Conservation (phyloP, 2,888 invertebrate species). For the Ectobius pallidus region DNA sequence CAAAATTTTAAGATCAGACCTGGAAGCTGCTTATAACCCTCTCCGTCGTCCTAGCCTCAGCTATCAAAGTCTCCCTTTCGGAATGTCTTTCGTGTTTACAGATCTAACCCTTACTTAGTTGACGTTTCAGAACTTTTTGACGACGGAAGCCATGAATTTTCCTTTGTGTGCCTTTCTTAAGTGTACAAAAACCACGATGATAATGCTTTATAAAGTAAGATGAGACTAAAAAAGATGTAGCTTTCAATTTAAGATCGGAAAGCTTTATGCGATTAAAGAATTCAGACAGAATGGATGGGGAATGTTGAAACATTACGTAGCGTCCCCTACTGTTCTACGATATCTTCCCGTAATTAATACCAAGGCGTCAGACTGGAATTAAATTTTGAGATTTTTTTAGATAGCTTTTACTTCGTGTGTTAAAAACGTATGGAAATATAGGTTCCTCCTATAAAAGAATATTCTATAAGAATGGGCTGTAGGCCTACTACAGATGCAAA, state of each 20-base stretch:
- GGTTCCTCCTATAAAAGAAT: too few species aligned
- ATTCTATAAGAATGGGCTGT: too few species aligned
- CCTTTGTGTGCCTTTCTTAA: conserved; percentile 29
- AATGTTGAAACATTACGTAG: too few species aligned
- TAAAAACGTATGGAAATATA: too few species aligned
- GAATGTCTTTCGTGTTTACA: neutral
- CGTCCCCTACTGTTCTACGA: too few species aligned
- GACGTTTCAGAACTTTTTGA: conserved; percentile 22
- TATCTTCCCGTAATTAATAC: too few species aligned
- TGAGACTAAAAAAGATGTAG: neutral
- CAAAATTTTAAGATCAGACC: conserved; percentile 10
- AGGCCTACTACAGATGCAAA: too few species aligned
- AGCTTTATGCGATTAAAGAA: conserved; percentile 3
- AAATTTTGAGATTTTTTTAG: too few species aligned
- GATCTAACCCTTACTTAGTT: neutral
- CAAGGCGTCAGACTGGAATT: too few species aligned
- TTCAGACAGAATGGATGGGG: too few species aligned
- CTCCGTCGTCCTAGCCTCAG: neutral
- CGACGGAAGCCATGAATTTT: conserved; percentile 27
- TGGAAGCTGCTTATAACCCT: conserved; percentile 13
- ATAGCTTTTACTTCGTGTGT: too few species aligned
- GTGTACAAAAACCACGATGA: conserved; percentile 20
- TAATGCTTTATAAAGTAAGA: neutral
- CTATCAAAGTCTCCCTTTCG: neutral
- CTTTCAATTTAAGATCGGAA: neutral